Base-by-base conservation (phyloP, 2,797 vertebrate species). In the Chaetophractus vellerosus region DNA sequence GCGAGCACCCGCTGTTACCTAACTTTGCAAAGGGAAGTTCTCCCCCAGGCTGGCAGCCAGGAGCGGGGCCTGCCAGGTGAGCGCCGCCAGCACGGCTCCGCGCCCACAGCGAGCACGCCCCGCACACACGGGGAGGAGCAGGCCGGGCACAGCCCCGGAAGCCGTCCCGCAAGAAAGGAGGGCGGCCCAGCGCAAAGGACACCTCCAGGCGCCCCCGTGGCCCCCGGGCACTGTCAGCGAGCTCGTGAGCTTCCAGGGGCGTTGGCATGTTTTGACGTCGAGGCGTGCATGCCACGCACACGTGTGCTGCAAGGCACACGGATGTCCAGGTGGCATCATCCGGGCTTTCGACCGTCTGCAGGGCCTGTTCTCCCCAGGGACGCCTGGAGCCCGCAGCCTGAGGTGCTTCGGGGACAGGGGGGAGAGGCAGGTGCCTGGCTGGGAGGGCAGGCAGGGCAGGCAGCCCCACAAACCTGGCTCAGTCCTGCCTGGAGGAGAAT, bases 1-100 rank as follows among this genome's bases (percentile, higher is more conserved):
- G 94, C 18, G 97, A 97, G 97, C 98, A 98, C 86, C 97, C 88
- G 98, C 96, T 97, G 98, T 98, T 98, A 98, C 96, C 98, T 98
- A 98, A 98, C 98, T 98, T 97, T 94, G 96, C 88, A 72, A 97
- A 96, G 94, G 96, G 96, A 97, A 97, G 96, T 98, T 97, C 96
- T 96, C 71, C 94, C 95, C 85, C 88, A 88, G 97, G 88, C 96
- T 86, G 94, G 84, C 90, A 92, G 93, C 92, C 93, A 45, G 74
- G 45, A 45, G 75, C n/a, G 1, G 94, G 86, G 95, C 89, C 83
- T 96, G 92, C 92, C 92, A 92, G 96, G 88, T 75, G 93, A 90
- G 95, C 81, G n/a, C n/a, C n/a, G n/a, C n/a, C n/a, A n/a, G n/a
- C n/a, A n/a, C n/a, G n/a, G n/a, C n/a, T n/a, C n/a, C n/a, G n/a